These are phyloP conservation scores for Prolemur simus DNA, from an alignment of 2,113 vertebrate species.

Conservation along the genomic window DNA sequence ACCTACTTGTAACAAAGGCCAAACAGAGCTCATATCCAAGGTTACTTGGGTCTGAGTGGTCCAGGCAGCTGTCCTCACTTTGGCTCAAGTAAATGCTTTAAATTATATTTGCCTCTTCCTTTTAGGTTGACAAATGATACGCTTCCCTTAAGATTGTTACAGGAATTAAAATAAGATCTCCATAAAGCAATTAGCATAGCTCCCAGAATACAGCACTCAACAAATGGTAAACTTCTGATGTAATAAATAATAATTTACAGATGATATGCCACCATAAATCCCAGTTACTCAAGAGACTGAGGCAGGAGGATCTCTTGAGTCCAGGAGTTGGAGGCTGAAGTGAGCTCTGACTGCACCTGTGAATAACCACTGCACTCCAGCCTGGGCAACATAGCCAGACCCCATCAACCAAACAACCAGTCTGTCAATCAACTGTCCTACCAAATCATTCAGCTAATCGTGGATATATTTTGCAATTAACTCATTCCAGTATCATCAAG, in stretches of 20 bases:
- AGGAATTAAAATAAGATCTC: background rate
- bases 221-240: background rate
- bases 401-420: background rate
- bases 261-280: no score
- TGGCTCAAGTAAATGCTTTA: no score
- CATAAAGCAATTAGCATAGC: background rate
- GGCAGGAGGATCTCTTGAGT: background rate
- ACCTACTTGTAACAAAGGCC: no score
- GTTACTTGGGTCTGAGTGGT: no score
- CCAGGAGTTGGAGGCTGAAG: background rate
- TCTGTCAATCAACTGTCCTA: background rate
- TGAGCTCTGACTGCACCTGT: background rate
- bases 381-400: background rate
- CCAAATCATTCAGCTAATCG: background rate
- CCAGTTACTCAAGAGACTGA: background rate
- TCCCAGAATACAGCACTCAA: background rate
- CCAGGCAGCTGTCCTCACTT: no score
- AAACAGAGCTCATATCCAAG: no score
- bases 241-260: background rate
- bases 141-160: background rate
- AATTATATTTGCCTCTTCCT: no score
- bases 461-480: background rate
- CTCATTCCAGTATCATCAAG: background rate
- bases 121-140: background rate
- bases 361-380: background rate